phyloP scores from a whole-genome alignment of 2,888 invertebrate species.

The Drosophila monieri region DNA sequence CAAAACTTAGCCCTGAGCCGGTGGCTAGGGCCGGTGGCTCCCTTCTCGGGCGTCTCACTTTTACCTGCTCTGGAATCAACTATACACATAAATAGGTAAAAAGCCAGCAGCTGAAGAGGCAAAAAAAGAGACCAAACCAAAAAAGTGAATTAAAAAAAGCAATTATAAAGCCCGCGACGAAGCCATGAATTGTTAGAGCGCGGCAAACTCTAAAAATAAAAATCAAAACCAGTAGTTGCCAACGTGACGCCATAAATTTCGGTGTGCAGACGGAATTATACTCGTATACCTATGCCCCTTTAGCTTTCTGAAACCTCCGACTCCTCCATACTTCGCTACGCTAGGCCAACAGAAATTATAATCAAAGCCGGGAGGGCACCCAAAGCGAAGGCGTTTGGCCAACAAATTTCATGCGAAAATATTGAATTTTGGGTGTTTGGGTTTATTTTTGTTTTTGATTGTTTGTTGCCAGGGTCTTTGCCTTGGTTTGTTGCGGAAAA shows the following conservation, averaged over 20 bases:
- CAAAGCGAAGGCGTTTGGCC: slow-evolving; percentile 44
- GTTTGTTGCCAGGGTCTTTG: slow-evolving; percentile 47
- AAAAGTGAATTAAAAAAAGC: slow-evolving; percentile 33
- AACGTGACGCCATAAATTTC: slow-evolving; percentile 59
- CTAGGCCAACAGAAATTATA: slow-evolving; percentile 48
- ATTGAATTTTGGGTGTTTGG: slow-evolving; percentile 29
- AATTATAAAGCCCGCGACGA: slow-evolving; percentile 31
- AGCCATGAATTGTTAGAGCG: slow-evolving; percentile 45
- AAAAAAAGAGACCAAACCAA: slow-evolving; percentile 10
- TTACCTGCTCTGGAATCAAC: slow-evolving; percentile 17
- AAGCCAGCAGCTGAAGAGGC: slow-evolving; percentile 2
- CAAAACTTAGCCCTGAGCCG: slow-evolving; percentile 9
- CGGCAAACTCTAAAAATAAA: slow-evolving; percentile 35
- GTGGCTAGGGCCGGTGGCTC: background rate
- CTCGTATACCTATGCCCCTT: background rate
- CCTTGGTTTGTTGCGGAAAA: slow-evolving; percentile 49
- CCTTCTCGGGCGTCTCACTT: slow-evolving; percentile 1
- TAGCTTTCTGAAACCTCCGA: slow-evolving; percentile 8
- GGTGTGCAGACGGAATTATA: slow-evolving; percentile 29
- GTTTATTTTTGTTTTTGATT: slow-evolving; percentile 17
- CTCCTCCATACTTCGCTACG: slow-evolving; percentile 19
- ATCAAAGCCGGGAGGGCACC: slow-evolving; percentile 41
- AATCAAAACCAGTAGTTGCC: slow-evolving; percentile 62
- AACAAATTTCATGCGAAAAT: slow-evolving; percentile 49
- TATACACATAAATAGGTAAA: slow-evolving; percentile 13